These are phyloP conservation scores for Xylota segnis DNA, from an alignment of 2,888 invertebrate species.

Conservation along the genomic window DNA sequence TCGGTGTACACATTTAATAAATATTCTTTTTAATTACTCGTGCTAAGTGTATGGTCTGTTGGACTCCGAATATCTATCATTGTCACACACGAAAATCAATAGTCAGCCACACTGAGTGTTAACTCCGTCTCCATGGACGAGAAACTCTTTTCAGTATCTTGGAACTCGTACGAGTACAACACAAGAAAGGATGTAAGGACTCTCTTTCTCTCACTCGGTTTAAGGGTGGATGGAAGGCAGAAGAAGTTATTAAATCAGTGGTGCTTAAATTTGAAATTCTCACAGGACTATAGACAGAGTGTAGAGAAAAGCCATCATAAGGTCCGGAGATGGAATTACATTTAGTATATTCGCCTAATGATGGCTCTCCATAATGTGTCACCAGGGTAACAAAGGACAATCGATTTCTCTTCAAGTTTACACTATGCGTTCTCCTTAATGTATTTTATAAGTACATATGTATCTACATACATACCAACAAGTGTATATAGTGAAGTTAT, in stretches of 20 bases:
- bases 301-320: slow-evolving; percentile 46
- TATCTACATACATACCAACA: slow-evolving; percentile 4
- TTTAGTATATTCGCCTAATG: slow-evolving; percentile 73
- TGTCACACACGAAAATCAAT: slow-evolving; percentile 63
- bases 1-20: slow-evolving; percentile 28
- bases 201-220: too few relatives aligned
- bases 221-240: background rate
- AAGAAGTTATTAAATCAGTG: slow-evolving; percentile 72
- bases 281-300: slow-evolving; percentile 3
- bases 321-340: slow-evolving; percentile 57
- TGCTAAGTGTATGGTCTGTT: slow-evolving; percentile 55
- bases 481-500: slow-evolving; percentile 53
- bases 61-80: slow-evolving; percentile 34
- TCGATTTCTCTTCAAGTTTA: slow-evolving; percentile 75
- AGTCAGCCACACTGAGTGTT: slow-evolving; percentile 1
- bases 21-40: slow-evolving; percentile 55
- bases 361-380: slow-evolving; percentile 76
- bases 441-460: slow-evolving; percentile 65
- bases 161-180: background rate
- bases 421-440: slow-evolving; percentile 62
- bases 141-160: slow-evolving; percentile 50
- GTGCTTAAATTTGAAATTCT: slow-evolving; percentile 72
- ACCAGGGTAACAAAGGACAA: slow-evolving; percentile 76
- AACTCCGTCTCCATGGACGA: slow-evolving; percentile 6
- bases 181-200: background rate